Evolutionary conservation across 2,888 invertebrate species (phyloP), one percentile per base, ranked within the genome.

Genomic region (Apocheima hispidaria): DNA sequence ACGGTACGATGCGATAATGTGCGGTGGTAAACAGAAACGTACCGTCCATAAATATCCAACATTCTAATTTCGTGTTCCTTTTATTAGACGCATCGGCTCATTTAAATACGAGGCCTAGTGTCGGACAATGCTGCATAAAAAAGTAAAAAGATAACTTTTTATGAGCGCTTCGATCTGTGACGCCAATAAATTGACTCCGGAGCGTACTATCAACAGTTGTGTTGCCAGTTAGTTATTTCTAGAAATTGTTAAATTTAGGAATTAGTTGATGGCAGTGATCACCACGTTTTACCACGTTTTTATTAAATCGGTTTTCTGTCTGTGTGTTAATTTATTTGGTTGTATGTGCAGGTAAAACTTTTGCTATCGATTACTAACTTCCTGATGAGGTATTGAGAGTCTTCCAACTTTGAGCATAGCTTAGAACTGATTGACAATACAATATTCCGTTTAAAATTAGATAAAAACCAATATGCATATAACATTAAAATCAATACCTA

Each of bases 61-160:
- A 61, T 74, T 81, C 80, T 81, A 78, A 79, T 77, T 79, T 73
- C 66, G 72, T 73, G 65, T 65, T 75, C 64, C 72, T 79, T 81
- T 82, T 83, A 82, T 80, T 78, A 76, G 75, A 77, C 70, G 70
- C 72, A 72, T 75, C 73, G 71, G 71, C 69, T 77, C 71, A 78
- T 82, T 80, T 83, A 82, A 86, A 86, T 83, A 82, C 71, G 76
- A 77, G 78, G 74, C 74, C 80, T 78, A 81, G 75, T 78, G 78
- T 72, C 78, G 80, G 79, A 86, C 87, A 86, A 83, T 83, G 82
- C 78, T 63, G 65, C 69, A 71, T 78, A 77, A 81, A 84, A n/a
- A 75, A 78, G 77, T 72, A 79, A 81, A 81, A 79, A 75, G 74
- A 75, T 66, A 74, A 69, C 75, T 86, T 83, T 38, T 85, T 86